These are phyloP conservation scores for Sitta europaea DNA, from an alignment of 2,113 vertebrate genomes.

Conservation along the genomic window DNA sequence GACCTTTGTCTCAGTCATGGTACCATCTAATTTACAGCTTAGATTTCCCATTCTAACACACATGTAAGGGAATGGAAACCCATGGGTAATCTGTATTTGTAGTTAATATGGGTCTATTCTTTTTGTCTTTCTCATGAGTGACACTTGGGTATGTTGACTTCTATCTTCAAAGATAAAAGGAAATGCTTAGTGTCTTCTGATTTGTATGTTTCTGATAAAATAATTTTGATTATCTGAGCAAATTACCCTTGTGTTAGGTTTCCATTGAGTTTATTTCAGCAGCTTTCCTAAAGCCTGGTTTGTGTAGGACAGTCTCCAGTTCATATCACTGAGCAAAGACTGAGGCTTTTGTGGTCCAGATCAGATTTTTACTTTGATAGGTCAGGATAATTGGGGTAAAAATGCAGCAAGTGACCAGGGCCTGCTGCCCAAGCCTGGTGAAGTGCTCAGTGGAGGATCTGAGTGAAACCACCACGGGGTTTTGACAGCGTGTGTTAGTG, in stretches of 20 bases:
- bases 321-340: neutral
- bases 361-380: neutral
- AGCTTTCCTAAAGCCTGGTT: neutral
- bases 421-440: neutral
- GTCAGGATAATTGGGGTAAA: neutral
- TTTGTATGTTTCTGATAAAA: neutral
- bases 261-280: neutral
- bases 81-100: neutral
- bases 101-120: neutral
- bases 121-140: neutral
- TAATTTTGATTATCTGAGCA: neutral
- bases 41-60: neutral
- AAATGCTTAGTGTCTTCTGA: neutral
- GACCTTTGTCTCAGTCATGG: neutral
- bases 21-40: neutral
- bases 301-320: neutral
- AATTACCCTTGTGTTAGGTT: neutral
- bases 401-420: neutral
- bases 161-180: neutral
- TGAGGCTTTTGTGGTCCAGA: neutral
- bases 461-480: rapidly evolving
- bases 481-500: neutral
- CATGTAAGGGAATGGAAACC: neutral
- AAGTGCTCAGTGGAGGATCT: neutral
- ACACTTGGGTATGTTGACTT: neutral